Evolutionary conservation across 2,888 invertebrate species (phyloP).

Genomic region (Chamaedrilus cognettii): DNA sequence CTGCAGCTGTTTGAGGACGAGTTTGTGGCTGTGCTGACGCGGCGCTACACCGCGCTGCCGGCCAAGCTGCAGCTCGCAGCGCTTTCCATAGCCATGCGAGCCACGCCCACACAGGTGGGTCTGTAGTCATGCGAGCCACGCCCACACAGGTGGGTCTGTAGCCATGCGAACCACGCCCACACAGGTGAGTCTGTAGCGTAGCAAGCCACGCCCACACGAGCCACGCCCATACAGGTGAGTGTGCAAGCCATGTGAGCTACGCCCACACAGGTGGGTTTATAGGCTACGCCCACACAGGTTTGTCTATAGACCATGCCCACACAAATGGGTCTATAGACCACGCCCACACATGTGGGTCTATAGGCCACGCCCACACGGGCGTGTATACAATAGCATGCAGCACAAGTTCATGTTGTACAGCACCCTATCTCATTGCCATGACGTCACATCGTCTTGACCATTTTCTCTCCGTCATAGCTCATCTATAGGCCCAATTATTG

Average conservation of each 20-base stretch:
- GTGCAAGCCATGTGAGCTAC: background rate
- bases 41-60: conserved; percentile 24
- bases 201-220: too few species aligned
- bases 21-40: conserved; percentile 22
- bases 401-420: too few species aligned
- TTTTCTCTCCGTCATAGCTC: background rate
- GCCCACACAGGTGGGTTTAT: background rate
- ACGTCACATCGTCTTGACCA: background rate
- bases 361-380: too few species aligned
- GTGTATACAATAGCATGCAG: too few species aligned
- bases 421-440: too few species aligned
- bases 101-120: background rate
- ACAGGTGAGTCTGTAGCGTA: too few species aligned
- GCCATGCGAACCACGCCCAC: too few species aligned
- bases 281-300: too few species aligned
- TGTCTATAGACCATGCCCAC: too few species aligned
- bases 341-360: background rate
- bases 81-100: conserved; percentile 14
- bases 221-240: too few species aligned
- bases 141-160: background rate
- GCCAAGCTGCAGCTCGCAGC: conserved; percentile 27
- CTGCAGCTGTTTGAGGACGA: conserved; percentile 35
- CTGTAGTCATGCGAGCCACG: background rate
- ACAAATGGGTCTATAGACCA: too few species aligned
- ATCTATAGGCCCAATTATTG: too few species aligned